These are phyloP conservation scores for Urocynchramus pylzowi DNA, from an alignment of 2,113 vertebrate genomes.

Conservation along the genomic window DNA sequence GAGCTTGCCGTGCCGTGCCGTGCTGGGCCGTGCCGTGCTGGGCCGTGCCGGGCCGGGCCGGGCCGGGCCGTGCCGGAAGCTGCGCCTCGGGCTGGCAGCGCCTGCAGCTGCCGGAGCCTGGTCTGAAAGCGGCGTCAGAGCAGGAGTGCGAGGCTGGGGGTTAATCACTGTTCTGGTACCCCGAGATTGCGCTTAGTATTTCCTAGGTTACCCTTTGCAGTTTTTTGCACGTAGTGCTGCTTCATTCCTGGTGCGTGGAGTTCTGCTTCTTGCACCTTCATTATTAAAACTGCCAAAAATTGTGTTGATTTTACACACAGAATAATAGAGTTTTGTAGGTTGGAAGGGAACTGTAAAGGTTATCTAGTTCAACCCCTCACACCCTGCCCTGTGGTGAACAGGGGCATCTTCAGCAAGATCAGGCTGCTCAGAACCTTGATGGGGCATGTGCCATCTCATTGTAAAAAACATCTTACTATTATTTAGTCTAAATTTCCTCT, in stretches of 20 bases:
- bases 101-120: accelerated
- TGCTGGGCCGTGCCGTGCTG: too few species aligned
- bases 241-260: accelerated
- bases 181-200: accelerated
- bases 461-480: neutral
- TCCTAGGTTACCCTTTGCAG: accelerated
- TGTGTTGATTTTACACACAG: accelerated
- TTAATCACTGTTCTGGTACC: accelerated
- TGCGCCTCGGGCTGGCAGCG: neutral
- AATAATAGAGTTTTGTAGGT: too few species aligned
- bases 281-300: neutral
- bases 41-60: too few species aligned
- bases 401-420: neutral
- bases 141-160: accelerated
- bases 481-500: neutral
- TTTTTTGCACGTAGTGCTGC: accelerated
- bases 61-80: neutral
- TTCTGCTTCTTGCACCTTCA: accelerated
- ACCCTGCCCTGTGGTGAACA: neutral
- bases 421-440: neutral
- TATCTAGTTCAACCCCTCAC: accelerated
- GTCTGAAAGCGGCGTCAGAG: too few species aligned
- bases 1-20: too few species aligned
- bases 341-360: neutral
- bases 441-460: neutral